Conservation (phyloP, 2,113 vertebrate species). For the Hippolais icterina region DNA sequence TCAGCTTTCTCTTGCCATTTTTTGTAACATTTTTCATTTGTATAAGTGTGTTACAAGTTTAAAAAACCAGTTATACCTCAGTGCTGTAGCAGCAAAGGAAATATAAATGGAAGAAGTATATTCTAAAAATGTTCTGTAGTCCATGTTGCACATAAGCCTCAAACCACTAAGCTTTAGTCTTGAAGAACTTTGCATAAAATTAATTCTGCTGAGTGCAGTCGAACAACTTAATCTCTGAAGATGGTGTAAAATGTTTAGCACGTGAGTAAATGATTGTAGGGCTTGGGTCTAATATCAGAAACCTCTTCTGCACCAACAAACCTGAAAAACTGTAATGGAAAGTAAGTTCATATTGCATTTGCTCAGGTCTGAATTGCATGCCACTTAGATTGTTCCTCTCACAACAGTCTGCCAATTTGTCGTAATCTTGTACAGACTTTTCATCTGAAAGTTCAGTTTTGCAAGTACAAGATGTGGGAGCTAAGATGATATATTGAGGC, state of each 20-base stretch:
- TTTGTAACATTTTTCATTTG: not conserved
- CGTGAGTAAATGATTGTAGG: not conserved
- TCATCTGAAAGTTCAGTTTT: slow-evolving; percentile 67
- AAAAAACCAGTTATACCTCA: not conserved
- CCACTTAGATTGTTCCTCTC: slow-evolving; percentile 3
- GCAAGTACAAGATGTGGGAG: slow-evolving; percentile 64
- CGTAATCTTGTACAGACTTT: slow-evolving; percentile 51
- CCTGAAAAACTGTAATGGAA: not conserved
- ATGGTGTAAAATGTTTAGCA: not conserved
- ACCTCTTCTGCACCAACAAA: not conserved
- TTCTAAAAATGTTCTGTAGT: not conserved
- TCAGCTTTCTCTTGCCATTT: not conserved
- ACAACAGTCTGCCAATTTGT: slow-evolving; percentile 7
- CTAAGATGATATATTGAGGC: slow-evolving; percentile 70
- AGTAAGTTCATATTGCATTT: not conserved
- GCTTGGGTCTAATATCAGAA: not conserved
- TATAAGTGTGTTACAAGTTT: not conserved
- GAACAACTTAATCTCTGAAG: not conserved
- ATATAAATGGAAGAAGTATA: not conserved
- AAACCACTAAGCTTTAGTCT: not conserved
- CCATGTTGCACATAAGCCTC: not conserved
- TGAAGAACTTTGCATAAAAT: not conserved
- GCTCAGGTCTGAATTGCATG: slow-evolving; percentile 13
- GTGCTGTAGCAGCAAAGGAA: not conserved
- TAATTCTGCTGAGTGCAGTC: not conserved